These are phyloP conservation scores for Narcine bancroftii DNA, from an alignment of 2,113 vertebrate genomes.

Conservation along the genomic window DNA sequence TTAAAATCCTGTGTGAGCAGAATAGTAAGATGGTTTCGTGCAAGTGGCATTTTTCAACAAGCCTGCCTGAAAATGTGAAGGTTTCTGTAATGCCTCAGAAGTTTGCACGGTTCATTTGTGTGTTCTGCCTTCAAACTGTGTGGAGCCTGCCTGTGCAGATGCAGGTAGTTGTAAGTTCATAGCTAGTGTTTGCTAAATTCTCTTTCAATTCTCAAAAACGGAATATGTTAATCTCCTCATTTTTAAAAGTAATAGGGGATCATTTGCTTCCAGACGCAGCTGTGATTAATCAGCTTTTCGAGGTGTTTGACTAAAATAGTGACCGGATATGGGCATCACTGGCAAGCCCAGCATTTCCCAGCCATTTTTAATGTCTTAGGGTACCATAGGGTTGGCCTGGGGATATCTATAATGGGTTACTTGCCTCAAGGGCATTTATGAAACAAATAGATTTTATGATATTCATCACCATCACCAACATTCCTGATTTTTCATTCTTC, in stretches of 20 bases:
- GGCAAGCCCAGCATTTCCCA: too few species aligned
- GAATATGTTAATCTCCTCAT: neutral
- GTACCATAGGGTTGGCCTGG: too few species aligned
- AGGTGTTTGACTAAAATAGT: too few species aligned
- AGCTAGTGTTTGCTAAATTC: neutral
- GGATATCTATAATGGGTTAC: too few species aligned
- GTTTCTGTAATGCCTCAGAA: neutral
- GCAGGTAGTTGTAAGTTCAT: neutral
- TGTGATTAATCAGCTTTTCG: neutral
- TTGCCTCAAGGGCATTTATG: too few species aligned
- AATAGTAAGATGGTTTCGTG: neutral
- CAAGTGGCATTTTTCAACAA: neutral
- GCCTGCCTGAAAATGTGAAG: neutral
- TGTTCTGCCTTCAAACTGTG: neutral
- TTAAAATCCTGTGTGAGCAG: conserved; percentile 2
- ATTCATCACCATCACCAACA: too few species aligned
- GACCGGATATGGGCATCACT: too few species aligned
- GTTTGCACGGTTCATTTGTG: neutral
- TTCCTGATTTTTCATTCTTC: too few species aligned
- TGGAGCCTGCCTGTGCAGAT: neutral
- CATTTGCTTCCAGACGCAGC: neutral
- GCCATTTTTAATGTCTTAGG: too few species aligned
- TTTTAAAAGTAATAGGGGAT: neutral
- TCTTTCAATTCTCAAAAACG: neutral
- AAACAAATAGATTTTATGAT: too few species aligned